phyloP scores from a whole-genome alignment of 2,797 vertebrate genomes.

The Hyperoplus lanceolatus region DNA sequence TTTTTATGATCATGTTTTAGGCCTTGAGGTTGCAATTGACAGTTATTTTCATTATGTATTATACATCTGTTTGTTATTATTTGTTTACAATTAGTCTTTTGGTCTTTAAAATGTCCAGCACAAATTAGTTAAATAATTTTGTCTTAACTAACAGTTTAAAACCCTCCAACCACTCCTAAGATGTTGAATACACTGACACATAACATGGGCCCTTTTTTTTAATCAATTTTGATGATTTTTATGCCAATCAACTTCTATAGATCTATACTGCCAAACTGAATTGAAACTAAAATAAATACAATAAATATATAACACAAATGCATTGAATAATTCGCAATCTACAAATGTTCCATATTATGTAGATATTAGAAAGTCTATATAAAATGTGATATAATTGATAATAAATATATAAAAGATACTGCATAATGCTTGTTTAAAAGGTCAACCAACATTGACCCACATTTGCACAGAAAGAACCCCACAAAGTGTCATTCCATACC shows the following conservation, averaged over 20 bases:
- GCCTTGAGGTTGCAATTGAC: background rate
- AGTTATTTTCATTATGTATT: background rate
- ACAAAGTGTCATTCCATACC: constrained; percentile 32
- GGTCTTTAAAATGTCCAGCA: background rate
- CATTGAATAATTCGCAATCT: background rate
- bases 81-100: background rate
- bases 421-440: background rate
- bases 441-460: constrained; percentile 22
- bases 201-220: background rate
- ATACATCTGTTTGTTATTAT: too few species aligned
- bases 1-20: background rate
- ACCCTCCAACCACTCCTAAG: too few species aligned
- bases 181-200: background rate
- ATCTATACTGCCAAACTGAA: background rate
- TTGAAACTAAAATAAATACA: background rate
- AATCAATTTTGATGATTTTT: too few species aligned
- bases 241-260: too few species aligned
- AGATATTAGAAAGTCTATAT: background rate
- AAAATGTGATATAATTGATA: background rate
- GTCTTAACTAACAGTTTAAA: background rate
- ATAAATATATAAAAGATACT: too few species aligned
- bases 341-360: background rate
- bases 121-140: background rate
- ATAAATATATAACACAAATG: background rate
- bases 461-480: constrained; percentile 12